These are phyloP conservation scores for Ashinkailepas kermadecensis DNA, from an alignment of 2,888 invertebrate species.

Conservation along the genomic window DNA sequence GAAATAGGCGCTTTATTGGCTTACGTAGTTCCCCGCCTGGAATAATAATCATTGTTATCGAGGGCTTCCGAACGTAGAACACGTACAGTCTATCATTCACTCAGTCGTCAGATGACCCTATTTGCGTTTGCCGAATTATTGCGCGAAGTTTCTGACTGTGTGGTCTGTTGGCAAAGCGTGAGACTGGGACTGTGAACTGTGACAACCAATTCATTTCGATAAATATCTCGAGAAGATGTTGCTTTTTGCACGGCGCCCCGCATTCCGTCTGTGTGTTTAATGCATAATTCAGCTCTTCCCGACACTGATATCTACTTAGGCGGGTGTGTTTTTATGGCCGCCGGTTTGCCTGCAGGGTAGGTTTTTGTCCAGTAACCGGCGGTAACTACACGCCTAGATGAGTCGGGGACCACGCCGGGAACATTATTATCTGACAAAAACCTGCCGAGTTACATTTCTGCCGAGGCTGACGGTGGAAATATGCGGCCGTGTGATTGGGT, in stretches of 20 bases:
- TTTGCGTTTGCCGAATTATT: no score
- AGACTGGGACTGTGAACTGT: not conserved
- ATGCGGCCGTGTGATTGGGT: not conserved
- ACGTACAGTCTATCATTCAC: no score
- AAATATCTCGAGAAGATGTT: not conserved
- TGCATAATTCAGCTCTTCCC: constrained; percentile 7
- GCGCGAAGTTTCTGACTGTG: not conserved
- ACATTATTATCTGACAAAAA: constrained; percentile 2
- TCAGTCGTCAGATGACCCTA: no score
- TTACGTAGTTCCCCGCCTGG: no score
- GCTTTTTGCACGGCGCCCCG: not conserved
- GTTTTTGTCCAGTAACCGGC: not conserved
- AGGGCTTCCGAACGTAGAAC: no score
- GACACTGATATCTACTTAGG: constrained; percentile 17
- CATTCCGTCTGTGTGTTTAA: not conserved
- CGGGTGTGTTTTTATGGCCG: not conserved
- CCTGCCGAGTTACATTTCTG: not conserved
- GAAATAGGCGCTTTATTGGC: no score
- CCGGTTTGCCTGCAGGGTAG: not conserved
- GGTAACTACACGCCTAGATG: not conserved
- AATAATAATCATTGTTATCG: no score
- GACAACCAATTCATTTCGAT: constrained; percentile 19
- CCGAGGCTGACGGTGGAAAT: not conserved
- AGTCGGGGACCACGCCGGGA: not conserved
- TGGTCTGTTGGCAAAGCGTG: not conserved